Evolutionary conservation across 1,140 invertebrate species (phyloP), one percentile per base, ranked within the genome.

Genomic region (Tetramorium simillimum): DNA sequence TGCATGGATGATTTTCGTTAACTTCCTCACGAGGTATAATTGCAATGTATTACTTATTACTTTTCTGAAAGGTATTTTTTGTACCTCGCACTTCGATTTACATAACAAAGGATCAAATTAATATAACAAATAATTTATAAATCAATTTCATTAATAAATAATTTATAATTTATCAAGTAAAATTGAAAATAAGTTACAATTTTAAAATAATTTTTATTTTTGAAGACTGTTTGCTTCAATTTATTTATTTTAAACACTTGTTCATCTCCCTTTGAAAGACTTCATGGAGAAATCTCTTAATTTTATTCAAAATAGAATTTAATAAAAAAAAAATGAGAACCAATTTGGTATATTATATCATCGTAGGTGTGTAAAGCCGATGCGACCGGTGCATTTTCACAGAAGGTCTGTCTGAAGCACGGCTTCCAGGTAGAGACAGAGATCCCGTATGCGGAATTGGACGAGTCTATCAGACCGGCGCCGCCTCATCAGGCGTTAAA

Each of bases 371-470:
- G 98, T 73, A 98, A 98, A 93, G 97, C 96, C 24, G 97, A 98
- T 91, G 97, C 97, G 4, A 98, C 97, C 0, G 97, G 97, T 24
- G 95, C 97, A 0, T 98, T 96, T 90, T 98, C 97, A 0, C 97
- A 98, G 91, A 97, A 96, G 90, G 97, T 97, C 28, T 96, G 96
- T 67, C 95, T 96, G 91, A 97, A 96, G 28, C 94, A 97, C 18
- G 97, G 97, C 0, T 96, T 98, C 86, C 94, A 96, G 67, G 96
- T 96, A 1, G 94, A 97, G 33, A 95, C 96, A 18, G 96, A 97
- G 84, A 96, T 98, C 9, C 94, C 94, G 7, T 98, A 98, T 90
- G 95, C 94, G 5, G 97, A 97, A 82, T 95, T 96, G 40, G 95
- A 96, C 70, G 95, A 95, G 77, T 90, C 94, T 3, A 96, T 96